phyloP scores from a whole-genome alignment of 2,797 vertebrate genomes.

The Gephyroberyx darwinii region DNA sequence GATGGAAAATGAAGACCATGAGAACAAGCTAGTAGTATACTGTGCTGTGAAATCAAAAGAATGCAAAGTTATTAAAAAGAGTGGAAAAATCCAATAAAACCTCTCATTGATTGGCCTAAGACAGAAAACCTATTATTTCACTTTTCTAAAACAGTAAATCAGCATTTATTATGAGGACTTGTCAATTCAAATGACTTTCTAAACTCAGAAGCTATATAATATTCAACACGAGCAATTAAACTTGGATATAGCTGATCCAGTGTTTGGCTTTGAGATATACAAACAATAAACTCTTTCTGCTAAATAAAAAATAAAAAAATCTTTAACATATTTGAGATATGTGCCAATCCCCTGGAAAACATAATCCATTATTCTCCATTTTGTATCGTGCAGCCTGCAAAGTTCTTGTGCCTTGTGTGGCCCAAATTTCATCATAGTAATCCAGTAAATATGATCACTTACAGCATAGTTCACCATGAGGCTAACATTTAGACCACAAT shows the following conservation, averaged over 20 bases:
- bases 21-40: slow-evolving; percentile 50
- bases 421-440: slow-evolving; percentile 38
- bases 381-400: slow-evolving; percentile 30
- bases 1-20: slow-evolving; percentile 52
- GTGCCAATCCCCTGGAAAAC: slow-evolving; percentile 51
- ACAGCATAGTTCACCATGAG: slow-evolving; percentile 47
- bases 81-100: slow-evolving; percentile 78
- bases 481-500: slow-evolving; percentile 31
- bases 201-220: slow-evolving; percentile 59
- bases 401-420: slow-evolving; percentile 8
- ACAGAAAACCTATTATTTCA: slow-evolving; percentile 75
- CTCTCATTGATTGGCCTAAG: slow-evolving; percentile 68
- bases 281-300: slow-evolving; percentile 65
- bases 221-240: slow-evolving; percentile 65
- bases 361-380: slow-evolving; percentile 44
- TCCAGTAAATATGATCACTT: slow-evolving; percentile 56
- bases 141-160: slow-evolving; percentile 76
- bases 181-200: slow-evolving; percentile 67
- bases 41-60: slow-evolving; percentile 71
- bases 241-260: slow-evolving; percentile 59
- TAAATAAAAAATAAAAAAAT: slow-evolving; percentile 58
- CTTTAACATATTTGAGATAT: slow-evolving; percentile 55
- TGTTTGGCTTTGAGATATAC: slow-evolving; percentile 57
- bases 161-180: slow-evolving; percentile 64
- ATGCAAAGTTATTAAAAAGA: slow-evolving; percentile 71